Percentiles rank a stretch among this genome's conserved stretches.
Evolutionary conservation across 2,888 invertebrate species (phyloP).

Genomic region (Tigriopus californicus): DNA sequence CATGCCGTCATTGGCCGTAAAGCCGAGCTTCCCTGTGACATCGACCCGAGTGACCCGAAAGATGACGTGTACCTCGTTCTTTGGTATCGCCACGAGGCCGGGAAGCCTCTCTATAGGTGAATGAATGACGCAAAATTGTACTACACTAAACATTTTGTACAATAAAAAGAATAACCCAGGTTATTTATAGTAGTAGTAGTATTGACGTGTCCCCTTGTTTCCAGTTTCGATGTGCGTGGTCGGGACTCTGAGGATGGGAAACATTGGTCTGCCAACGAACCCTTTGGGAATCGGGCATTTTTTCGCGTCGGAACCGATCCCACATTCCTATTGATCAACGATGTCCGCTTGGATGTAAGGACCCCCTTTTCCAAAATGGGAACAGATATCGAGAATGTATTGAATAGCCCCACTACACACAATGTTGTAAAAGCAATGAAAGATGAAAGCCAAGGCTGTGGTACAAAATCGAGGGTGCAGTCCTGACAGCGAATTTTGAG

Average conservation of each 20-base stretch:
- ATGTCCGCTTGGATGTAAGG: conserved; percentile 1
- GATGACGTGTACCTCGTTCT: conserved; percentile 80
- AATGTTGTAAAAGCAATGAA: too few species aligned
- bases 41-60: conserved; percentile 56
- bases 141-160: too few species aligned
- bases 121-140: too few species aligned
- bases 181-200: too few species aligned
- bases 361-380: background rate
- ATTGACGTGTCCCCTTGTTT: conserved; percentile 25
- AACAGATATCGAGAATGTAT: too few species aligned
- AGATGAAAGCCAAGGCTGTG: too few species aligned
- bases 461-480: too few species aligned
- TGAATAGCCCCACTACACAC: too few species aligned
- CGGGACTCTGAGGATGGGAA: conserved; percentile 56
- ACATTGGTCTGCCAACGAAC: conserved; percentile 66
- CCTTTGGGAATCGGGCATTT: conserved; percentile 67
- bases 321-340: conserved; percentile 24
- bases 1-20: conserved; percentile 73
- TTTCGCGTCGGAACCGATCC: conserved; percentile 58
- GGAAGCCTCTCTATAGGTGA: conserved; percentile 71
- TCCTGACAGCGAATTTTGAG: too few species aligned
- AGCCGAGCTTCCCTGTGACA: conserved; percentile 69
- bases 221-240: conserved; percentile 68
- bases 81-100: conserved; percentile 73
- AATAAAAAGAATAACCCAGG: too few species aligned